Conservation (phyloP, 1,140 invertebrate species). For the Chironomus striatipennis region DNA sequence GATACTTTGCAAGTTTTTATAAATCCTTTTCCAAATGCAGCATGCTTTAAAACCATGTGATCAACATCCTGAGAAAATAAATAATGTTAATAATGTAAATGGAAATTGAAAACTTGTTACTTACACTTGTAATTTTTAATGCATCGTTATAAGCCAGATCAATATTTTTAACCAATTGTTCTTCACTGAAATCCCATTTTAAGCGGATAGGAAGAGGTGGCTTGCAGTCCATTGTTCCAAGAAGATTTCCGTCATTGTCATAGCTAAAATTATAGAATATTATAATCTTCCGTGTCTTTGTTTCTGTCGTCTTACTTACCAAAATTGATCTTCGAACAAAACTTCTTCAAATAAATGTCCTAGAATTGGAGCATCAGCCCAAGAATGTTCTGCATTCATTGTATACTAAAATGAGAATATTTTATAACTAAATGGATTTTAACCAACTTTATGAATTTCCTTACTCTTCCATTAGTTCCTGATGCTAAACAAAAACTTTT, state of each 20-base stretch:
- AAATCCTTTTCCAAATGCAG: constrained; percentile 87
- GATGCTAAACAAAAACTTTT: constrained; percentile 98
- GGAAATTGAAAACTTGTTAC: neutral
- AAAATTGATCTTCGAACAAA: constrained; percentile 67
- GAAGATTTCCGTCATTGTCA: constrained; percentile 65
- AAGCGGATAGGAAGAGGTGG: constrained; percentile 74
- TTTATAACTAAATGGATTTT: no score
- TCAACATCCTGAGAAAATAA: constrained; percentile 62
- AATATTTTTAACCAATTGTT: constrained; percentile 58
- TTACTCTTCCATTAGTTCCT: constrained; percentile 83
- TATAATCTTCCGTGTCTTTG: no score
- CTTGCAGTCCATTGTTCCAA: constrained; percentile 58
- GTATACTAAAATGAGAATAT: constrained; percentile 39
- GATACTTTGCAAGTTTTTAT: constrained; percentile 87
- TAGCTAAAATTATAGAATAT: no score
- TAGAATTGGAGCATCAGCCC: constrained; percentile 95
- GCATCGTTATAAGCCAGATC: constrained; percentile 56
- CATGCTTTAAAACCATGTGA: constrained; percentile 71
- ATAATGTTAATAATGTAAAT: neutral
- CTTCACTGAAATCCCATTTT: constrained; percentile 68
- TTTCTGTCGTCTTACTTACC: constrained; percentile 49
- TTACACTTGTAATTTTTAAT: constrained; percentile 45
- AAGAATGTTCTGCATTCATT: constrained; percentile 96
- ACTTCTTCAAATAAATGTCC: constrained; percentile 88
- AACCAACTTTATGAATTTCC: no score